Percentiles rank a stretch among this genome's conserved stretches.
These are phyloP conservation scores for Trichosurus vulpecula DNA, from an alignment of 2,797 vertebrate genomes.

Conservation along the genomic window DNA sequence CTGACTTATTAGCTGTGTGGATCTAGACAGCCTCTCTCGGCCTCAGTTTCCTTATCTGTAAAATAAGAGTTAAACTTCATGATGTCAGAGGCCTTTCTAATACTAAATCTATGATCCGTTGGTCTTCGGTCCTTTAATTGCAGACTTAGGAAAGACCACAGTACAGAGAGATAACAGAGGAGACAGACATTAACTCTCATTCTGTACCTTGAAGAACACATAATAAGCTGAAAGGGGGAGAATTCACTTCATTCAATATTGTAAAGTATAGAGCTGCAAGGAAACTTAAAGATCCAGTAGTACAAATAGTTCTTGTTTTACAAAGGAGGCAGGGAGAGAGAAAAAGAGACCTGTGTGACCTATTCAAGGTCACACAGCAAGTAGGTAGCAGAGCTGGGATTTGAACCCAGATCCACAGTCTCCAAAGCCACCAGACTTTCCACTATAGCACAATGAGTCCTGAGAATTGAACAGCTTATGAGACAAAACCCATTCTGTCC, in stretches of 20 bases:
- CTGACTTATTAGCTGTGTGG: background rate
- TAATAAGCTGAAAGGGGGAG: background rate
- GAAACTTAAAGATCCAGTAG: background rate
- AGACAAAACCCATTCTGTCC: background rate
- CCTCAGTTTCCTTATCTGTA: background rate
- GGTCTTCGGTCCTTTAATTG: background rate
- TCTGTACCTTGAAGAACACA: background rate
- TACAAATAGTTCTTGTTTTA: background rate
- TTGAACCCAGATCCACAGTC: background rate
- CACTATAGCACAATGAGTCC: background rate
- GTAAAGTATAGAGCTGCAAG: background rate
- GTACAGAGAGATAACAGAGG: background rate
- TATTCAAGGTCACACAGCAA: background rate
- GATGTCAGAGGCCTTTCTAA: background rate
- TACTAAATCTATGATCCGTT: background rate
- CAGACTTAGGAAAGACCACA: background rate
- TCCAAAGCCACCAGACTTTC: background rate
- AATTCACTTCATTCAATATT: background rate
- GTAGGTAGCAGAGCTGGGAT: background rate
- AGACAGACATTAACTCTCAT: background rate
- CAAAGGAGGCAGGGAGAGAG: background rate
- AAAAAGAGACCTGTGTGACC: background rate
- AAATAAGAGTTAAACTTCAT: background rate
- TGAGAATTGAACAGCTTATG: slow-evolving; percentile 19
- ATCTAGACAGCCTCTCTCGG: background rate